Conservation (phyloP, 1,140 invertebrate species). For the Sinonovacula constricta region DNA sequence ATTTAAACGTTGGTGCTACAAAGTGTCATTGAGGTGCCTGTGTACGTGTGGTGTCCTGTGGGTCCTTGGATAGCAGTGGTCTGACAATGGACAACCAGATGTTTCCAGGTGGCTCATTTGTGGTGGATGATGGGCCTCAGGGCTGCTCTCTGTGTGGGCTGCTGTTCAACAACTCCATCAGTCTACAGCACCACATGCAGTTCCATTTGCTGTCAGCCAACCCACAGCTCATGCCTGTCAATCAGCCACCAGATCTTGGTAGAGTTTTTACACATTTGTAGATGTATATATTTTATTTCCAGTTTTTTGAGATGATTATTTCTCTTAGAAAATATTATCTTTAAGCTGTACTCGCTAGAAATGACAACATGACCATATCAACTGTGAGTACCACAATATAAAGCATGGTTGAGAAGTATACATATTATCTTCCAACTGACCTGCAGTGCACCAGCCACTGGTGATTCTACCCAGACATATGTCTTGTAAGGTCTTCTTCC, state of each 20-base stretch:
- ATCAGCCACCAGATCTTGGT: slow-evolving; percentile 43
- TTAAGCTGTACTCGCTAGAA: too few relatives aligned
- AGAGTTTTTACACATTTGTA: neutral
- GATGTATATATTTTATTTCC: too few relatives aligned
- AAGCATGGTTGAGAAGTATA: neutral
- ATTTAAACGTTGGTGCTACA: too few relatives aligned
- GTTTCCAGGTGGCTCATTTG: slow-evolving; percentile 27
- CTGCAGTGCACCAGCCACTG: neutral
- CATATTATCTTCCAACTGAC: neutral
- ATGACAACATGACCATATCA: neutral
- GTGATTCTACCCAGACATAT: too few relatives aligned
- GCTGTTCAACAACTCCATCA: slow-evolving; percentile 39
- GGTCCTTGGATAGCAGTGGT: too few relatives aligned
- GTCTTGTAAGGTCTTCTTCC: too few relatives aligned
- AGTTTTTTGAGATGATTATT: neutral
- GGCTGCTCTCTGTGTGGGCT: slow-evolving; percentile 36
- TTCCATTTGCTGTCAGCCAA: slow-evolving; percentile 32
- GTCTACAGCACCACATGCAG: slow-evolving; percentile 43
- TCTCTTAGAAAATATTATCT: neutral
- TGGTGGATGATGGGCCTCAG: slow-evolving; percentile 29
- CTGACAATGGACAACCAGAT: slow-evolving; percentile 52
- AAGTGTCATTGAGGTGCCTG: too few relatives aligned
- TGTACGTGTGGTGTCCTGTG: too few relatives aligned
- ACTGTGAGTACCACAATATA: neutral
- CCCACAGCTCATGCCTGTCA: slow-evolving; percentile 23